Evolutionary conservation across 2,797 vertebrate species (phyloP), one percentile per base, ranked within the genome.

Genomic region (Channa striata): DNA sequence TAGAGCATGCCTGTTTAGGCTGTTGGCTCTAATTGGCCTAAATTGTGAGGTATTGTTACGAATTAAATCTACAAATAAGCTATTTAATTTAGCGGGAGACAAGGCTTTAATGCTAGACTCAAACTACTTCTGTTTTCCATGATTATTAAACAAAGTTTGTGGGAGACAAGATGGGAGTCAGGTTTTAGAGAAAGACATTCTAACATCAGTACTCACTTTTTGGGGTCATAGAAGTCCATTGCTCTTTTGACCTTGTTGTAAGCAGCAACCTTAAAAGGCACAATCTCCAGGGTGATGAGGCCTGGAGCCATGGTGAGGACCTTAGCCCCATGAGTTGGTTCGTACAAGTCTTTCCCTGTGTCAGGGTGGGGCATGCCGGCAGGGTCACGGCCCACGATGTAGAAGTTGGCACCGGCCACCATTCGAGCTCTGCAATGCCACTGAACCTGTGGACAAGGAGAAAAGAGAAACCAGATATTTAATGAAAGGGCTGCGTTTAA

Each of bases 291-390:
- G 0, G 96, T 96, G 91, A 98, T 96, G 57, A 99, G 95, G 51
- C 98, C 98, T 0, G 98, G 98, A 30, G 98, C 98, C 98, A 99
- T 99, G 53, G 97, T 99, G 83, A 99, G 93, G 58, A 99, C 98
- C 92, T 99, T 98, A 73, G 98, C 97, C 0, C 98, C 98, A 0
- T 99, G 98, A 8, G 92, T 95, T 44, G 97, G 98, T 74, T 99
- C 98, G 6, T 99, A 99, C 36, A 99, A 94, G 89, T 99, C 98
- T 74, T 96, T 98, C 34, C 96, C 97, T 0, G 96, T 99, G 77
- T 92, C 95, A 0, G 98, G 98, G 73, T 99, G 98, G 5, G 97
- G 97, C 96, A 99, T 96, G 66, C 98, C 98, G 1, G 98, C 98
- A 0, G 98, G 98, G 90, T 99, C 98, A 25, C 98, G 94, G 33